phyloP scores from a whole-genome alignment of 2,113 vertebrate species.

The Suricata suricatta region DNA sequence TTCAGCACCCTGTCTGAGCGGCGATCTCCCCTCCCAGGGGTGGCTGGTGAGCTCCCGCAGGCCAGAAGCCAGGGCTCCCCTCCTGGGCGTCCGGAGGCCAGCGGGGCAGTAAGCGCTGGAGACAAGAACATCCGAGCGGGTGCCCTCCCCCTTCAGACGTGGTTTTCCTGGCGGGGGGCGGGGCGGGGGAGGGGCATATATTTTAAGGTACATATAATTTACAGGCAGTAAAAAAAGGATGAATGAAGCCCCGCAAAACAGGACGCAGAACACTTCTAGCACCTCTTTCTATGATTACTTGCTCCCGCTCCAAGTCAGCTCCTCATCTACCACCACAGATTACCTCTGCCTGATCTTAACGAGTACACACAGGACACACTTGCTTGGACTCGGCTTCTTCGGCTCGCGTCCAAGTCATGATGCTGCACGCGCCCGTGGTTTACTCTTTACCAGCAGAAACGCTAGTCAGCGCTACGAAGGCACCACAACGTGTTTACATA shows the following conservation, averaged over 20 bases:
- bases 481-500: accelerated
- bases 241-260: neutral
- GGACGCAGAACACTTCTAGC: neutral
- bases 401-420: neutral
- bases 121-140: neutral
- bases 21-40: accelerated
- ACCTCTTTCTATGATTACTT: neutral
- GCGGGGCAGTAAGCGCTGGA: neutral
- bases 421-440: neutral
- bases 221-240: neutral
- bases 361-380: too few species aligned
- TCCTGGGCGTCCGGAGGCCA: neutral
- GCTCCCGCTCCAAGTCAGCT: neutral
- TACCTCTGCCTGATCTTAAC: neutral
- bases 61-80: neutral
- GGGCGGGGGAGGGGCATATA: accelerated
- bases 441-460: neutral
- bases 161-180: accelerated
- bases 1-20: neutral
- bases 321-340: neutral
- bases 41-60: neutral
- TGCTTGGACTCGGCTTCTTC: neutral
- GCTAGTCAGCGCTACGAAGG: accelerated
- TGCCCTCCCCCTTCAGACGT: neutral
- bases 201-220: neutral